Percentiles rank a stretch among this genome's conserved stretches.
Conservation (phyloP, 2,113 vertebrate genomes). For the Kobus ellipsiprymnus region DNA sequence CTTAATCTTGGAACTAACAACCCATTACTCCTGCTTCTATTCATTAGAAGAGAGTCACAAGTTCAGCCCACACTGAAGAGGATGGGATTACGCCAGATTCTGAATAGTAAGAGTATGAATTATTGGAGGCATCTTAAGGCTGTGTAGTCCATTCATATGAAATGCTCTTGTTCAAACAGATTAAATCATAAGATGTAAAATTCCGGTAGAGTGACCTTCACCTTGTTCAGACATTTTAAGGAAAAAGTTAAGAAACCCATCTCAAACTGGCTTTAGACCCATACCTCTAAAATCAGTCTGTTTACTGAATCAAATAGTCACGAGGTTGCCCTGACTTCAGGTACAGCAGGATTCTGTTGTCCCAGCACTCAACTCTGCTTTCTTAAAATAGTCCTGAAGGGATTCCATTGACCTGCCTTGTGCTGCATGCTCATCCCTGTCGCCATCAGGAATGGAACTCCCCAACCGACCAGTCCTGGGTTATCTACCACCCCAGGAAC, state of each 20-base stretch:
- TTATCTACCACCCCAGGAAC: not conserved
- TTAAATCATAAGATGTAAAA: not conserved
- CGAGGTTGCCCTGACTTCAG: not conserved
- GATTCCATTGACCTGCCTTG: not conserved
- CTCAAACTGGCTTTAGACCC: not conserved
- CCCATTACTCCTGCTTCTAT: not conserved
- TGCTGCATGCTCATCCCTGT: not conserved
- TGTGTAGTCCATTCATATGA: not conserved
- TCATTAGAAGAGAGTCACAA: not conserved
- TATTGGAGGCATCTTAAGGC: not conserved
- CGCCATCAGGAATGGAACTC: not conserved
- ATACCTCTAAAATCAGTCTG: not conserved
- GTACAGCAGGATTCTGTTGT: not conserved
- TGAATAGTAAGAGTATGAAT: not conserved
- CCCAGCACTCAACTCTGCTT: not conserved
- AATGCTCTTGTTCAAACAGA: not conserved
- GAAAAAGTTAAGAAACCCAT: not conserved
- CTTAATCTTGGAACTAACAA: not conserved
- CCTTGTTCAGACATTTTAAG: not conserved
- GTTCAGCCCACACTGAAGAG: not conserved
- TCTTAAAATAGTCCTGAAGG: not conserved
- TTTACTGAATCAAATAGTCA: not conserved
- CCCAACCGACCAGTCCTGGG: not conserved
- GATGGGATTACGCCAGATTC: not conserved
- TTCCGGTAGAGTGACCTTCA: not conserved